Evolutionary conservation across 1,140 invertebrate genomes (phyloP).

Genomic region (Cheumatopsyche charites): DNA sequence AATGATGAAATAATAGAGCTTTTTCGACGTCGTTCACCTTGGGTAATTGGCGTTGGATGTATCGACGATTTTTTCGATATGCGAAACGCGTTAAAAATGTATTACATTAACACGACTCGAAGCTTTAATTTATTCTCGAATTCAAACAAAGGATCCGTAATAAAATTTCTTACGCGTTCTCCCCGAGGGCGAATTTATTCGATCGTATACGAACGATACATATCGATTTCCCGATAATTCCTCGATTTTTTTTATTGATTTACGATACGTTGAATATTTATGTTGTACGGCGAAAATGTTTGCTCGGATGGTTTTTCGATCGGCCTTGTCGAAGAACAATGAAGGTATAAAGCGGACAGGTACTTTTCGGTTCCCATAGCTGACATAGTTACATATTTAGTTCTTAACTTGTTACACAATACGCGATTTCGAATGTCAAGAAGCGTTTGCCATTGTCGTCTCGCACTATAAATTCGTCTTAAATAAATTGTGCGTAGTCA

Average conservation of each 20-base stretch:
- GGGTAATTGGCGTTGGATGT: constrained; percentile 14
- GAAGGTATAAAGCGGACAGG: background rate
- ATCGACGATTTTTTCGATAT: constrained; percentile 3
- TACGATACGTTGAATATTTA: background rate
- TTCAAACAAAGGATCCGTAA: background rate
- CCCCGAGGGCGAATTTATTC: constrained; percentile 6
- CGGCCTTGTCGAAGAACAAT: constrained; percentile 22
- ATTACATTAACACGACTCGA: background rate
- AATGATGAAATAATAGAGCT: background rate
- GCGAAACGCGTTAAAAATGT: background rate
- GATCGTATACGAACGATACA: too few relatives aligned
- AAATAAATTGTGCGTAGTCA: background rate
- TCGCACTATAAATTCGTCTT: constrained; percentile 15
- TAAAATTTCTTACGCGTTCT: background rate
- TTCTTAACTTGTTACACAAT: constrained; percentile 34
- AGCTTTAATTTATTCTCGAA: background rate
- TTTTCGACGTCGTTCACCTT: constrained; percentile 12
- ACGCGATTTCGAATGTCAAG: constrained; percentile 32
- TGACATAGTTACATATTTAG: constrained; percentile 36
- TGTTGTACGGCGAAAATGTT: background rate
- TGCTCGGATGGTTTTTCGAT: constrained; percentile 4
- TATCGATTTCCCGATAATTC: too few relatives aligned
- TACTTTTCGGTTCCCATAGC: constrained; percentile 20
- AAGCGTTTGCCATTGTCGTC: constrained; percentile 28
- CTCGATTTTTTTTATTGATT: too few relatives aligned